phyloP scores from a whole-genome alignment of 2,888 invertebrate genomes.

The Daptonema setosum region DNA sequence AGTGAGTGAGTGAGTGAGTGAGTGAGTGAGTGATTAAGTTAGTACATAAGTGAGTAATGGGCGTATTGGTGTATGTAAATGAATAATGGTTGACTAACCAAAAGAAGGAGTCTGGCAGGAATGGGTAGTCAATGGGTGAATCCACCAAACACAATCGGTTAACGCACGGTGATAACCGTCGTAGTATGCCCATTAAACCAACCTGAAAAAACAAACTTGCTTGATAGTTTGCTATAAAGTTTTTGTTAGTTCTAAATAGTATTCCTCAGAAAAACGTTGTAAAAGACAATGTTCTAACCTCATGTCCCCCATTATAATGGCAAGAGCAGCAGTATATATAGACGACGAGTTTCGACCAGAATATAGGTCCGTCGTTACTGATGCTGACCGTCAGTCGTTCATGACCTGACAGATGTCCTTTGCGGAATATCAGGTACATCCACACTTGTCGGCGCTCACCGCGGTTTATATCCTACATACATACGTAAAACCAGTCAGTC shows the following conservation, averaged over 20 bases:
- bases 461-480: not conserved
- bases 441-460: conserved; percentile 17
- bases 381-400: conserved; percentile 24
- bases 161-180: conserved; percentile 19
- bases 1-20: too few species aligned
- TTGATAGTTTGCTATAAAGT: too few species aligned
- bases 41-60: too few species aligned
- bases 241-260: too few species aligned
- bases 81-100: conserved; percentile 22
- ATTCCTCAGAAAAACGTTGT: too few species aligned
- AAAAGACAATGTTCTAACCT: too few species aligned
- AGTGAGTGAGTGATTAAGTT: too few species aligned
- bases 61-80: too few species aligned
- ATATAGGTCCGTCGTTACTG: conserved; percentile 24
- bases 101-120: conserved; percentile 25
- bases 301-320: conserved; percentile 1
- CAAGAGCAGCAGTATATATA: conserved; percentile 11
- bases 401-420: conserved; percentile 13
- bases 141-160: conserved; percentile 26
- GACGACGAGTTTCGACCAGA: conserved; percentile 25
- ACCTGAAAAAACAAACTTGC: too few species aligned
- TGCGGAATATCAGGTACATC: conserved; percentile 24
- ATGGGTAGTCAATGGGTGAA: conserved; percentile 26
- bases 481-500: too few species aligned
- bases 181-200: conserved; percentile 18